Conservation (phyloP, 2,113 vertebrate genomes). For the Sorex fumeus region DNA sequence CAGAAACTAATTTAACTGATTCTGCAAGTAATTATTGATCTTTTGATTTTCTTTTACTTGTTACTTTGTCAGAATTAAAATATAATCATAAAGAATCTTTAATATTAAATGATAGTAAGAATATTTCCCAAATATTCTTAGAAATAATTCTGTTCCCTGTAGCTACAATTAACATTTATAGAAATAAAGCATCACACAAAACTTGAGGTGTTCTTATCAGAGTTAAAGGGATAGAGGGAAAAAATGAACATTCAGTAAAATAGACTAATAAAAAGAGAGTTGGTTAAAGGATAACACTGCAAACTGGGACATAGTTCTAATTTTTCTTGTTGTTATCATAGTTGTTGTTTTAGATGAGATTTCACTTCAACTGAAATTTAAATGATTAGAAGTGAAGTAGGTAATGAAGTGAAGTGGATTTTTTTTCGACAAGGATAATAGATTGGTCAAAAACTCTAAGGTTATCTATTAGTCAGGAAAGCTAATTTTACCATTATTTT, state of each 20-base stretch:
- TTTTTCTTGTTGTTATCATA: not conserved
- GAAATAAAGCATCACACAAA: not conserved
- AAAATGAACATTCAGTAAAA: not conserved
- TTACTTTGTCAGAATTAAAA: constrained; percentile 1
- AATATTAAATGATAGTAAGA: not conserved
- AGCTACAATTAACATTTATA: too few species aligned
- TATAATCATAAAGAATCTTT: not conserved
- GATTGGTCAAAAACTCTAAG: not conserved
- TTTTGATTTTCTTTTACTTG: constrained; percentile 9
- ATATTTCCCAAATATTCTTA: constrained; percentile 33
- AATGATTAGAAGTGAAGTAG: not conserved
- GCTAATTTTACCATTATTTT: not conserved
- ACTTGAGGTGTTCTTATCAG: not conserved
- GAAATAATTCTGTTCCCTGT: not conserved
- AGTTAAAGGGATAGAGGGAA: not conserved
- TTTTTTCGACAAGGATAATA: not conserved
- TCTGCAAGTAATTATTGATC: not conserved
- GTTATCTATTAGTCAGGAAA: not conserved
- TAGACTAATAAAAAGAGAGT: not conserved
- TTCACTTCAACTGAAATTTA: constrained; percentile 49
- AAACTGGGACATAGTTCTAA: not conserved
- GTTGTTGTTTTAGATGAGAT: not conserved
- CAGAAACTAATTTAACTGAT: constrained; percentile 1
- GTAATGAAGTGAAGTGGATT: not conserved
- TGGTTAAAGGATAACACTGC: not conserved